Percentiles rank a stretch among this genome's conserved stretches.
phyloP scores from a whole-genome alignment of 2,797 vertebrate species.

The Kryptopterus vitreolus region DNA sequence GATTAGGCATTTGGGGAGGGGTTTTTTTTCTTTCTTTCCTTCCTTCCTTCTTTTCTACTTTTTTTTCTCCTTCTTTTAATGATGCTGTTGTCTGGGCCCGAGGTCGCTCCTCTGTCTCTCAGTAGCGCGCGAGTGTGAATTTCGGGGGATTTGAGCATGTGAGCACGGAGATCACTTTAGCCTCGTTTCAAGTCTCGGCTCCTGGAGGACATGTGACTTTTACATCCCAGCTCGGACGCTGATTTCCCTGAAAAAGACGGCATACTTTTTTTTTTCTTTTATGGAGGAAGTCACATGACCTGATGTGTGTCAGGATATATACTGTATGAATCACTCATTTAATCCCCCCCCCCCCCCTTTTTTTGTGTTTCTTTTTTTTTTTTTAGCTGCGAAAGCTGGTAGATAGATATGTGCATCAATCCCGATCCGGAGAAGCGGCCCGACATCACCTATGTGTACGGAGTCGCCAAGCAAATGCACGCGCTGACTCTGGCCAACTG shows the following conservation, averaged over 20 bases:
- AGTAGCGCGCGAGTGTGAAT: conserved; percentile 81
- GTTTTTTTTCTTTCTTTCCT: conserved; percentile 54
- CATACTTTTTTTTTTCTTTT: too few species aligned
- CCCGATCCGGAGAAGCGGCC: conserved; percentile 97
- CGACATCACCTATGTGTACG: conserved; percentile 92
- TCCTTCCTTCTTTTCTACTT: conserved; percentile 50
- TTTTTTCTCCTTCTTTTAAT: conserved; percentile 55
- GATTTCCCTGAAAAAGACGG: too few species aligned
- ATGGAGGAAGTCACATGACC: background rate
- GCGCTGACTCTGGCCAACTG: conserved; percentile 79
- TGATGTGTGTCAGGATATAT: too few species aligned
- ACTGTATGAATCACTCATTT: background rate
- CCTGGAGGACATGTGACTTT: conserved; percentile 9
- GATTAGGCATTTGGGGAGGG: conserved; percentile 79
- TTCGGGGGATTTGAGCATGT: conserved; percentile 50
- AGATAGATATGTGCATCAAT: conserved; percentile 98
- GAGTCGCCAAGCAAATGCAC: conserved; percentile 92
- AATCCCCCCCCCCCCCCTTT: too few species aligned
- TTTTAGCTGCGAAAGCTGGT: conserved; percentile 91
- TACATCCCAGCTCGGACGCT: conserved; percentile 52
- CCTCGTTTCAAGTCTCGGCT: conserved; percentile 32
- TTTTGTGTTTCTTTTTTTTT: conserved; percentile 20
- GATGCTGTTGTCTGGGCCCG: conserved; percentile 52
- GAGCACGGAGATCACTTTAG: conserved; percentile 59
- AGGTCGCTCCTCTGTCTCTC: conserved; percentile 75